Evolutionary conservation across 1,140 invertebrate species (phyloP).

Genomic region (Leptinotarsa texana): DNA sequence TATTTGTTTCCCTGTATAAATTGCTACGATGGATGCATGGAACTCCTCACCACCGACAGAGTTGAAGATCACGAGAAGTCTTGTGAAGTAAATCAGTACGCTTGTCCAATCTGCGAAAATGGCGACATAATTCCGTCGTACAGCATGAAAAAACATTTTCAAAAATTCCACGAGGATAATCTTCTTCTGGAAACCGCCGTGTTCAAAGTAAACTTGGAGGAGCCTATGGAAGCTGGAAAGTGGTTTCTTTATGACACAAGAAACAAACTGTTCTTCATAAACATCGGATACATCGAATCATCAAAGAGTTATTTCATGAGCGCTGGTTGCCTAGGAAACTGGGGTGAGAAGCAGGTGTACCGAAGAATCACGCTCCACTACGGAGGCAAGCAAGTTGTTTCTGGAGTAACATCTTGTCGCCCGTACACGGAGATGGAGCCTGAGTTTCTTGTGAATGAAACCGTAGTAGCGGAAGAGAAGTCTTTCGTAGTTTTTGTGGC

Average conservation of each 20-base stretch:
- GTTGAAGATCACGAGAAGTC: neutral
- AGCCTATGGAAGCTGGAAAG: neutral
- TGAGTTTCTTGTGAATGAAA: too few species aligned
- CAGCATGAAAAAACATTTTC: neutral
- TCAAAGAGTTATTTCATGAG: too few species aligned
- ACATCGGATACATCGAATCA: neutral
- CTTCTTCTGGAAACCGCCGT: neutral
- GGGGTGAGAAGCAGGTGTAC: too few species aligned
- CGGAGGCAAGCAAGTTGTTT: too few species aligned
- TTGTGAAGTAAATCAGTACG: neutral
- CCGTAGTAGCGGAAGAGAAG: too few species aligned
- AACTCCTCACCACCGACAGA: neutral
- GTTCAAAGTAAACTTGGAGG: neutral
- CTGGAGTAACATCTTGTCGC: too few species aligned
- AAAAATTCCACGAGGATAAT: neutral
- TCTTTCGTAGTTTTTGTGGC: too few species aligned
- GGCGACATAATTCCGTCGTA: neutral
- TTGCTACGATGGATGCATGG: neutral
- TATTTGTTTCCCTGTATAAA: neutral
- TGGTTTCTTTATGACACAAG: neutral
- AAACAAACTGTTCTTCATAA: neutral
- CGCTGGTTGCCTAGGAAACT: too few species aligned
- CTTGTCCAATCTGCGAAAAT: neutral
- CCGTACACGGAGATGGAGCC: too few species aligned
- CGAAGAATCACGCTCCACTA: too few species aligned